Conservation (phyloP, 2,888 invertebrate genomes). For the Orgyia antiqua region DNA sequence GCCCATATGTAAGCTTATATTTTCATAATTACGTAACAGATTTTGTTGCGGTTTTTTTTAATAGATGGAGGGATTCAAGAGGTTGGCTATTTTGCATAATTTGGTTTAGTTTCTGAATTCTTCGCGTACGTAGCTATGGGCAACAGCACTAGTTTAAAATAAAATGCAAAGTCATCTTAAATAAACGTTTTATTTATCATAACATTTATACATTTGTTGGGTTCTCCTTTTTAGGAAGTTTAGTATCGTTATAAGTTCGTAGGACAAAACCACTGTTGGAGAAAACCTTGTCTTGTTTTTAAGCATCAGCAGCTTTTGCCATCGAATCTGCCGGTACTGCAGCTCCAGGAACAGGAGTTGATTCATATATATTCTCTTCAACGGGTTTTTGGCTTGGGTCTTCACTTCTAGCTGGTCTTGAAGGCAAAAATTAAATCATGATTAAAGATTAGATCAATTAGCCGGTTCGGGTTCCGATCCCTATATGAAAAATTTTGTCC, state of each 20-base stretch:
- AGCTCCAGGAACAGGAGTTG: constrained; percentile 5
- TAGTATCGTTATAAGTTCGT: constrained; percentile 30
- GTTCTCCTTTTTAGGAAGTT: constrained; percentile 7
- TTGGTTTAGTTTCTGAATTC: too few relatives aligned
- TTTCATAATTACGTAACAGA: too few relatives aligned
- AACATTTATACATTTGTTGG: constrained; percentile 15
- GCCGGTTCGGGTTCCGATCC: too few relatives aligned
- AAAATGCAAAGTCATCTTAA: too few relatives aligned
- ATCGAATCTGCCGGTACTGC: constrained; percentile 5
- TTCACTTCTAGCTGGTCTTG: constrained; percentile 49
- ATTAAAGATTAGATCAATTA: too few relatives aligned
- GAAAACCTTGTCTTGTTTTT: constrained; percentile 42
- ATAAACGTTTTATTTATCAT: constrained; percentile 3
- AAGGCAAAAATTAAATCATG: constrained; percentile 4
- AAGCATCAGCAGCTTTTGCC: constrained; percentile 26
- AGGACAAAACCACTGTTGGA: constrained; percentile 48
- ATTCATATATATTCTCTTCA: constrained; percentile 3
- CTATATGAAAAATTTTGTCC: too few relatives aligned
- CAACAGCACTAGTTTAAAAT: too few relatives aligned
- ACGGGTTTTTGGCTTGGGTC: constrained; percentile 14
- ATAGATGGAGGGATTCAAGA: too few relatives aligned
- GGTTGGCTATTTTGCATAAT: too few relatives aligned
- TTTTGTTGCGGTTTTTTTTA: too few relatives aligned
- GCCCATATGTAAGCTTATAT: too few relatives aligned
- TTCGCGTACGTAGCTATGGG: too few relatives aligned